Conservation (phyloP, 37 sponge, comb jelly and placozoan genomes). For the Cladorhizidae sp. region DNA sequence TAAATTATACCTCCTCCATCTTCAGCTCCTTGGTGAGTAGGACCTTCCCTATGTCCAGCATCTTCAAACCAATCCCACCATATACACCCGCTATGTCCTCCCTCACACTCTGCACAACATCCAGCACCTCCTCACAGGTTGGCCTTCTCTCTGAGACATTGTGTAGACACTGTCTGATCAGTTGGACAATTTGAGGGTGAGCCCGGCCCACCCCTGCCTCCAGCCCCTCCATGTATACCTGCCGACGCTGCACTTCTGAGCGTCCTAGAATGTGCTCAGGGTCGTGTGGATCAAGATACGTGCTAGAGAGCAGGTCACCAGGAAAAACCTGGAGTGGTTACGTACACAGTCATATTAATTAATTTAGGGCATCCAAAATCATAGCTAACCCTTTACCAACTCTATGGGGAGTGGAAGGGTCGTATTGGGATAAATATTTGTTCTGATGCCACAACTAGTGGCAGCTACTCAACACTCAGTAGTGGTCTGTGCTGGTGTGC, state of each 20-base stretch:
- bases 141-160: not conserved
- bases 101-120: not conserved
- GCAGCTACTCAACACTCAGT: too few species aligned
- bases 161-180: conserved; percentile 5
- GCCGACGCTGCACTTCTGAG: conserved; percentile 2
- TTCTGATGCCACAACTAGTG: too few species aligned
- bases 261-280: not conserved
- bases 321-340: not conserved
- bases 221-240: not conserved
- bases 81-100: not conserved
- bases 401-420: too few species aligned
- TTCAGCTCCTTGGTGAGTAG: not conserved
- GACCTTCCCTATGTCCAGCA: not conserved
- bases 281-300: not conserved
- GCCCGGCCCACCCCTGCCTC: not conserved
- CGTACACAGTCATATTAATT: too few species aligned
- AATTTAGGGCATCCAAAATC: too few species aligned
- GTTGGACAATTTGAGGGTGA: not conserved
- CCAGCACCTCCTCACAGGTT: not conserved
- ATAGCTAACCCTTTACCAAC: too few species aligned
- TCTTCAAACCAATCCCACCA: not conserved
- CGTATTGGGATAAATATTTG: too few species aligned
- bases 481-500: too few species aligned
- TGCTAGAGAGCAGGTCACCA: not conserved
- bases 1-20: not conserved